These are phyloP conservation scores for Sorex araneus DNA, from an alignment of 2,113 vertebrate genomes.

Conservation along the genomic window DNA sequence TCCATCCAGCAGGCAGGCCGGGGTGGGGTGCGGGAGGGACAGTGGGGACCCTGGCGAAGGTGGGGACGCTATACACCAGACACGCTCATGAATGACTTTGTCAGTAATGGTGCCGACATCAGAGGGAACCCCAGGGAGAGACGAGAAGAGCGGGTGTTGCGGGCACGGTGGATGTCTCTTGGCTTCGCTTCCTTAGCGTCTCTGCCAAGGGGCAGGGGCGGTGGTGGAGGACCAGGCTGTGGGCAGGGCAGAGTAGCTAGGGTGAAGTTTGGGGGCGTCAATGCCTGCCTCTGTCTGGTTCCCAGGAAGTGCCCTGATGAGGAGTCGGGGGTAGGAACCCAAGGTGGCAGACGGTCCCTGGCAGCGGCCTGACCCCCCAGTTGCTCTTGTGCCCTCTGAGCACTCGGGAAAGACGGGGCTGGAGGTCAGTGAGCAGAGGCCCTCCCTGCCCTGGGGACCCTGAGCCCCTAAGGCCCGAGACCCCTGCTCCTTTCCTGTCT, in stretches of 20 bases:
- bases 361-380: neutral
- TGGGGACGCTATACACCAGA: too few species aligned
- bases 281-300: neutral
- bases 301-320: neutral
- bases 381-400: neutral
- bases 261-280: neutral
- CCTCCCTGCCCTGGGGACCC: neutral
- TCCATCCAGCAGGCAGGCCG: too few species aligned
- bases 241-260: neutral
- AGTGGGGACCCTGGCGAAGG: too few species aligned
- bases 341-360: neutral
- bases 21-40: too few species aligned
- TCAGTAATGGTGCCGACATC: too few species aligned
- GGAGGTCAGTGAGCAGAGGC: neutral
- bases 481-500: neutral
- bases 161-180: neutral
- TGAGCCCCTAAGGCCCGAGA: neutral
- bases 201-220: neutral
- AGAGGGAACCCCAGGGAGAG: too few species aligned
- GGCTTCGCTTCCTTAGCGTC: conserved; percentile 2
- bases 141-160: too few species aligned
- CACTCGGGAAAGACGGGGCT: neutral
- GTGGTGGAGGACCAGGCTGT: too few species aligned
- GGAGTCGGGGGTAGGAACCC: neutral
- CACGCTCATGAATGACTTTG: too few species aligned